Evolutionary conservation across 2,113 vertebrate species (phyloP), one percentile per base, ranked within the genome.

Genomic region (Amblyopsis rosae): DNA sequence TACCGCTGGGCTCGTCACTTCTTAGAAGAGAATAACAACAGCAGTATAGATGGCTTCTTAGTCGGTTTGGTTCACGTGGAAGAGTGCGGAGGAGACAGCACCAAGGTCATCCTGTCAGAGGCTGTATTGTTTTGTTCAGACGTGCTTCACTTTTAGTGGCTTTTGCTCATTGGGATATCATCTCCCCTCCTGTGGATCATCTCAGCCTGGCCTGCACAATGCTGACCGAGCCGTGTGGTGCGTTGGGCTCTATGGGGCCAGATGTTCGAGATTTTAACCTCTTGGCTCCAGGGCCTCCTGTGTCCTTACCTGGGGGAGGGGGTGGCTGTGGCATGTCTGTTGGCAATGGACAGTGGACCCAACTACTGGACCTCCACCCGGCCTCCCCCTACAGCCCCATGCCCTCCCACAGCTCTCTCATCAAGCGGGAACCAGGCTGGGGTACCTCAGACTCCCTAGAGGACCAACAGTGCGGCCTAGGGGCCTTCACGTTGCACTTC

Each of bases 361-460:
- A 95, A 0, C 93, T 98, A 61, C 90, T 98, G 89, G 96, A 98
- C 94, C 96, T 98, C 62, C 94, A 96, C 69, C 93, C 96, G 6
- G 90, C 93, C 26, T 93, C 95, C 77, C 81, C 95, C 61, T 93
- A 96, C 81, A 76, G 92, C 89, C 92, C 95, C 11, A 89, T 97
- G 79, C 92, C 95, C 58, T 92, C 95, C 16, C 95, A 96, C 86
- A 95, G 95, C 88, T 96, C 97, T 69, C 95, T 98, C 86, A 96
- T 99, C 92, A 99, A 98, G 84, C 97, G 98, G 89, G 97, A 98
- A 87, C 96, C 97, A 3, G 92, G 91, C 85, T 98, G 97, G 97
- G 95, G 93, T 65, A 79, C 91, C 54, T 55, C 92, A 0, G 97
- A 99, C 74, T 89, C 95, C 0, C 93, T 94, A 58, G 96, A 98